Percentiles rank a stretch among this genome's conserved stretches.
These are phyloP conservation scores for Bombus soroeensis DNA, from an alignment of 1,140 invertebrate genomes.

Conservation along the genomic window DNA sequence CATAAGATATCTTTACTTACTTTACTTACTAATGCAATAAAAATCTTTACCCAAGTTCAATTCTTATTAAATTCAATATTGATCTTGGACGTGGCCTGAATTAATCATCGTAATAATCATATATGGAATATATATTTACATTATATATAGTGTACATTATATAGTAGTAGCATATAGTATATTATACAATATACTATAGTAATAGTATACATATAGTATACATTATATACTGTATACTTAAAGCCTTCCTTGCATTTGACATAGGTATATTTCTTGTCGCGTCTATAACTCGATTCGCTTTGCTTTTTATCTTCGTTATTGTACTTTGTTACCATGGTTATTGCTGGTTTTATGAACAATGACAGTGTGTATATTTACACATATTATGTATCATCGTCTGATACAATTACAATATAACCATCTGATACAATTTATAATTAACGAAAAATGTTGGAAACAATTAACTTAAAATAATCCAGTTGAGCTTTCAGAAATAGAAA, in stretches of 20 bases:
- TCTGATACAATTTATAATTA: neutral
- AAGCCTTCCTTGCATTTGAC: neutral
- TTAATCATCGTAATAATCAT: conserved; percentile 17
- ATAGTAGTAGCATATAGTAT: too few species aligned
- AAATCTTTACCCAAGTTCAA: neutral
- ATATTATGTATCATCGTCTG: neutral
- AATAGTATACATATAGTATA: too few species aligned
- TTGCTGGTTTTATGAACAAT: neutral
- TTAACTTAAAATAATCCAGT: neutral
- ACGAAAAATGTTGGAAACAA: neutral
- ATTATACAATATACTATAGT: too few species aligned
- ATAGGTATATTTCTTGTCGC: too few species aligned
- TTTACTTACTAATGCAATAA: neutral
- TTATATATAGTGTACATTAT: neutral
- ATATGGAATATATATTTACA: neutral
- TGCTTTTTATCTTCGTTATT: neutral
- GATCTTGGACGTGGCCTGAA: conserved; percentile 18
- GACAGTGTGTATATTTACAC: neutral
- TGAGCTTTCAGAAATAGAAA: neutral
- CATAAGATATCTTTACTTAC: too few species aligned
- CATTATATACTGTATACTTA: too few species aligned
- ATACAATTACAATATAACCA: neutral
- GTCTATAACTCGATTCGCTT: too few species aligned
- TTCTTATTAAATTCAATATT: conserved; percentile 12
- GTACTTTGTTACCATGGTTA: too few species aligned